A percentile compares a stretch with the other conserved stretches of the same genome.
phyloP scores from a whole-genome alignment of 1,140 invertebrate species.

The Metopolophium dirhodum region DNA sequence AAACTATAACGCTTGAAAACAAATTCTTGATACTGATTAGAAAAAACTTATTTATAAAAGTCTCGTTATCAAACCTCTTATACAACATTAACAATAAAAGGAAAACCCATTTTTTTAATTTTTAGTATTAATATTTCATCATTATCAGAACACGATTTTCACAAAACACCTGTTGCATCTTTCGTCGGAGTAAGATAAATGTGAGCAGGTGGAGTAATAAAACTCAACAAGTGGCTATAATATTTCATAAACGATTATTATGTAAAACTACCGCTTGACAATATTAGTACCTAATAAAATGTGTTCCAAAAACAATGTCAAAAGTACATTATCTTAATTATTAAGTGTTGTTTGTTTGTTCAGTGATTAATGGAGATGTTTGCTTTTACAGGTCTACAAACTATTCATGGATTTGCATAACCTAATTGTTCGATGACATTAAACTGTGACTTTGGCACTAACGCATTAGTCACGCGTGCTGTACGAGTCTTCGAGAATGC shows the following conservation, averaged over 20 bases:
- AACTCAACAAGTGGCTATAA: not conserved
- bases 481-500: constrained; percentile 12
- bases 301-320: constrained; percentile 1
- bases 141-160: not conserved
- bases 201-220: not conserved
- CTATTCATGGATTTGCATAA: constrained; percentile 50
- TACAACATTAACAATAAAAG: not conserved
- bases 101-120: not conserved
- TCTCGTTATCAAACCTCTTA: not conserved
- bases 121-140: not conserved
- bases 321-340: constrained; percentile 29
- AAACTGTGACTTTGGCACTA: constrained; percentile 22
- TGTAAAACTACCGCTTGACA: not conserved
- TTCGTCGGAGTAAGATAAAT: not conserved
- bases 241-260: not conserved
- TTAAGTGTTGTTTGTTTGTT: not conserved
- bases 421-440: constrained; percentile 50
- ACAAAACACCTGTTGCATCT: not conserved
- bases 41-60: not conserved
- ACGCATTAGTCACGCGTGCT: constrained; percentile 18
- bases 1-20: not conserved
- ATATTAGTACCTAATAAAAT: not conserved
- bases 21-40: not conserved
- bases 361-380: constrained; percentile 29
- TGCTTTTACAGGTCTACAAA: not conserved